Evolutionary conservation across 2,797 vertebrate genomes (phyloP).

Genomic region (Crenuchus spilurus): DNA sequence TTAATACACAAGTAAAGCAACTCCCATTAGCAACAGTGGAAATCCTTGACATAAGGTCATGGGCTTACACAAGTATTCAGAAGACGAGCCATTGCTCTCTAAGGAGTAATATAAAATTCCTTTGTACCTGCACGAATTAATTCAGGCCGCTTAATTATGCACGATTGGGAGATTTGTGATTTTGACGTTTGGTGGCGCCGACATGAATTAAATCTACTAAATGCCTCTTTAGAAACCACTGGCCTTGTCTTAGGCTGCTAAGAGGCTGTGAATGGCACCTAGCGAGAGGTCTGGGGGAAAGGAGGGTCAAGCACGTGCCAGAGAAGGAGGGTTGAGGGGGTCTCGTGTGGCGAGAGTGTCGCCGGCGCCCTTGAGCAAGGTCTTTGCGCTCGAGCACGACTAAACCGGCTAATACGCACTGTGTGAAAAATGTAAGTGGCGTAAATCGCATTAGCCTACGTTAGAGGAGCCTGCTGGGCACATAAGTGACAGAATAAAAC

Average conservation of each 20-base stretch:
- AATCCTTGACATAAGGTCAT: conserved; percentile 49
- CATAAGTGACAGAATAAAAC: conserved; percentile 78
- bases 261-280: neutral
- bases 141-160: conserved; percentile 42
- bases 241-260: conserved; percentile 6
- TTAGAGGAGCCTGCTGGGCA: conserved; percentile 63
- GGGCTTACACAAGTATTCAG: conserved; percentile 14
- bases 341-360: conserved; percentile 29
- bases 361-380: conserved; percentile 73
- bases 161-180: conserved; percentile 20
- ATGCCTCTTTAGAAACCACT: conserved; percentile 19
- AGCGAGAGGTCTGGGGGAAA: neutral
- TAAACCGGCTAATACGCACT: conserved; percentile 72
- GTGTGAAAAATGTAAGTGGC: conserved; percentile 75
- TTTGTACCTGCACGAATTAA: conserved; percentile 43
- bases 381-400: conserved; percentile 70
- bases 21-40: conserved; percentile 36
- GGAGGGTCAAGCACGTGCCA: conserved; percentile 10
- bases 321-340: conserved; percentile 45
- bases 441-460: conserved; percentile 76
- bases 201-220: conserved; percentile 26
- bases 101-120: conserved; percentile 42
- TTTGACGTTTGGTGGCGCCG: conserved; percentile 36
- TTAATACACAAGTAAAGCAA: neutral
- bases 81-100: conserved; percentile 1